Base-by-base conservation (phyloP, 2,888 invertebrate genomes). In the Piscicola geometra region DNA sequence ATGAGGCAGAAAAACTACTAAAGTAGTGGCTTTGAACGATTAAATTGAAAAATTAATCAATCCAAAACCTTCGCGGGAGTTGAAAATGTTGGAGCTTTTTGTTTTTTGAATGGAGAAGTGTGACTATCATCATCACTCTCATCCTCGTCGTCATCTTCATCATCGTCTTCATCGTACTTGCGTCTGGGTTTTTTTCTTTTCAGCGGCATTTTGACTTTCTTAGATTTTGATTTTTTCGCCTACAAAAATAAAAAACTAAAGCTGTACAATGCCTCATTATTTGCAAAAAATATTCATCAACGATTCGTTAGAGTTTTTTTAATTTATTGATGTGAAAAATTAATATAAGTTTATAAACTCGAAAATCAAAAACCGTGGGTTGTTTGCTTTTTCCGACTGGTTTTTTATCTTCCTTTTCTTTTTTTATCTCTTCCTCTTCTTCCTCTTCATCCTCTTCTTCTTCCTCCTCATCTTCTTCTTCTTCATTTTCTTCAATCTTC, bases 101-200 rank as follows among this genome's bases (percentile, higher is more conserved):
- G 25, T 41, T 47, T 69, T 25, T 25, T 33, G 25, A 9, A 25
- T 56, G 60, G n/a, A 25, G 60, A 25, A 5, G 47, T 15, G 35
- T 71, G 41, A 41, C 41, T 32, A 35, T 71, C 71, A 41, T 41
- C 47, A 41, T 71, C 71, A 35, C 32, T 32, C 12, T 71, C 77
- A 12, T 77, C 73, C 52, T 78, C 78, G 0, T 78, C 78, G 32
- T 80, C 79, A 60, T 79, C 79, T 2, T 79, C 79, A 52, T 78
- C 78, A 9, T 78, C 77, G 41, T 74, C 76, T 25, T 79, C 78
- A 3, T 77, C 78, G 69, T 77, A 77, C 41, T 33, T 73, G 47
- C 52, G 41, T 68, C 36, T 75, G n/a, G 52, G 35, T 69, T 33
- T 3, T 35, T 71, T 41, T 5, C 36, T 41, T 69, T 69, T 32